Evolutionary conservation across 2,113 vertebrate species (phyloP), one percentile per base, ranked within the genome.

Genomic region (Siniperca chuatsi): DNA sequence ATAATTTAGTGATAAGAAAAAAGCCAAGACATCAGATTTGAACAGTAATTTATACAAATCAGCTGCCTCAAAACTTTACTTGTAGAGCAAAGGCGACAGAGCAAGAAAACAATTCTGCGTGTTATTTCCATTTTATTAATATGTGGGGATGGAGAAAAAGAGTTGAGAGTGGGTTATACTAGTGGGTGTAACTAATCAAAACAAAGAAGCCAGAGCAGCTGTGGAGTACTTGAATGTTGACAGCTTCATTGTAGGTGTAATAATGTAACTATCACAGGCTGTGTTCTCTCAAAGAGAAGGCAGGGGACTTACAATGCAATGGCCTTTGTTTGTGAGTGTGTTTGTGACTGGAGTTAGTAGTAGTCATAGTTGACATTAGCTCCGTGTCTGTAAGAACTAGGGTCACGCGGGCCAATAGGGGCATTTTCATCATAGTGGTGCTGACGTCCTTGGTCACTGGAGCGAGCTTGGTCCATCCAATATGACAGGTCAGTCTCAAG

Each of bases 361-460:
- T 99, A 97, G 0, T 99, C 97, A 0, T 99, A 99, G 90, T 99
- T 99, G 90, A 98, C 97, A 0, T 96, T 90, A 8, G 98, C 97
- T 13, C 98, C 97, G 0, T 98, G 96, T 82, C 98, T 94, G 92
- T 97, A 96, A 33, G 92, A 86, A 4, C 94, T 16, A 0, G 95
- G 89, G 72, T 96, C 92, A 7, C 87, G 94, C 0, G 98, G 97
- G 15, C 95, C 97, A 0, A 97, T 93, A 0, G 98, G 95, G 0
- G 97, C 48, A 8, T 99, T 98, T 71, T 98, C 98, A 3, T 99
- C 98, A 0, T 98, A 97, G 83, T 99, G 98, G 74, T 97, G 97
- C 33, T 97, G 98, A 54, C 98, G 96, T 0, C 97, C 97, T 0
- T 97, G 97, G 74, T 98, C 97, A 0, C 62, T 95, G 20, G 97